phyloP scores from a whole-genome alignment of 2,888 invertebrate species.

The Cataglyphis albicans region DNA sequence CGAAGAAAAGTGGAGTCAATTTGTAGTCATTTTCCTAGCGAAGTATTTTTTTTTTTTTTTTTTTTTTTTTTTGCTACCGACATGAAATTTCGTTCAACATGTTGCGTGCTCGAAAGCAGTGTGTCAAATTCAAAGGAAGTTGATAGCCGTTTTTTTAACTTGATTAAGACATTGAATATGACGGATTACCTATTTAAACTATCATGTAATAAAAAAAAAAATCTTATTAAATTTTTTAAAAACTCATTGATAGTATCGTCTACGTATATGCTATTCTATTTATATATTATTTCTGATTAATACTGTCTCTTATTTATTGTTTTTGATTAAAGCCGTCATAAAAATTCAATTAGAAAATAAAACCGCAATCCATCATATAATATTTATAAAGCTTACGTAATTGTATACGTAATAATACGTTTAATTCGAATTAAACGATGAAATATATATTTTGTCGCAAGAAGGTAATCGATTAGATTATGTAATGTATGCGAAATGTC shows the following conservation, averaged over 20 bases:
- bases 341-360: background rate
- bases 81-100: background rate
- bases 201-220: background rate
- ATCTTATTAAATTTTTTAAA: background rate
- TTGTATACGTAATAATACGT: background rate
- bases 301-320: background rate
- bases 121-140: background rate
- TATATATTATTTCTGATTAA: background rate
- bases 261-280: background rate
- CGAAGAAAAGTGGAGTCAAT: conserved; percentile 31
- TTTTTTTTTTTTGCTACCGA: background rate
- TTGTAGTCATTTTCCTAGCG: background rate
- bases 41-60: background rate
- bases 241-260: background rate
- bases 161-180: background rate
- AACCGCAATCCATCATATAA: background rate
- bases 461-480: background rate
- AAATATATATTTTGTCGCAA: background rate
- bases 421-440: background rate
- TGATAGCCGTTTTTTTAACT: background rate
- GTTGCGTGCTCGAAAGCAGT: background rate
- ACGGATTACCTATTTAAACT: background rate
- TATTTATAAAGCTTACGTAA: background rate
- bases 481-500: background rate
- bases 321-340: background rate